Base-by-base conservation (phyloP, 2,113 vertebrate species). In the Vulpes ferrilata region DNA sequence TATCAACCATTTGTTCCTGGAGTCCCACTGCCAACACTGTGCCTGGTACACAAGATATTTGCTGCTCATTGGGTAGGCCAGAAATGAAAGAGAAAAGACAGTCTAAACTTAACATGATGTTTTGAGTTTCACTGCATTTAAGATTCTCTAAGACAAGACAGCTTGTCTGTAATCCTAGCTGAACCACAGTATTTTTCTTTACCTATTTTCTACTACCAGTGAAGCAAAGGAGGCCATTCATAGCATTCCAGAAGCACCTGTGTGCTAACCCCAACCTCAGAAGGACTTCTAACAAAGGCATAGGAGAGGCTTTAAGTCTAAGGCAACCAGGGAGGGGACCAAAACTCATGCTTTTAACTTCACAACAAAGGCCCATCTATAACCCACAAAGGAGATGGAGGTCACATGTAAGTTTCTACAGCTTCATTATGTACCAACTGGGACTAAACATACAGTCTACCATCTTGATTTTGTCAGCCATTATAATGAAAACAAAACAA, bases 271-370 rank as follows among this genome's bases (percentile, higher is more conserved):
- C 78, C 59, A 82, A 90, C 55, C 65, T 59, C 73, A 35, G 65
- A 88, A 20, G 1, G 11, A 23, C 51, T 74, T 64, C 15, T 15
- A 62, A 71, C 53, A 60, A 65, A 89, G 64, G 57, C 65, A 53
- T 62, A n/a, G 7, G 67, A 67, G 71, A 78, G 19, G 55, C 15
- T 81, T 71, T 59, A 60, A 16, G 20, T 35, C 5, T 32, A 74
- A 67, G 30, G 60, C 43, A 67, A 74, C 32, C 6, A 74, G 53
- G 13, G 30, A 82, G 22, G 53, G 55, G 7, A 90, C 73, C 10
- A 53, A 62, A 92, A 91, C 15, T 74, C 57, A 81, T 32, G 51
- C 19, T 96, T 92, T 89, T 86, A 74, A 79, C 79, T 92, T 94
- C 30, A 93, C 51, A 88, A 97, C 38, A 53, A 65, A 82, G 86